Base-by-base conservation (phyloP, 2,113 vertebrate genomes). In the Pseudolaguvia tuberculata region DNA sequence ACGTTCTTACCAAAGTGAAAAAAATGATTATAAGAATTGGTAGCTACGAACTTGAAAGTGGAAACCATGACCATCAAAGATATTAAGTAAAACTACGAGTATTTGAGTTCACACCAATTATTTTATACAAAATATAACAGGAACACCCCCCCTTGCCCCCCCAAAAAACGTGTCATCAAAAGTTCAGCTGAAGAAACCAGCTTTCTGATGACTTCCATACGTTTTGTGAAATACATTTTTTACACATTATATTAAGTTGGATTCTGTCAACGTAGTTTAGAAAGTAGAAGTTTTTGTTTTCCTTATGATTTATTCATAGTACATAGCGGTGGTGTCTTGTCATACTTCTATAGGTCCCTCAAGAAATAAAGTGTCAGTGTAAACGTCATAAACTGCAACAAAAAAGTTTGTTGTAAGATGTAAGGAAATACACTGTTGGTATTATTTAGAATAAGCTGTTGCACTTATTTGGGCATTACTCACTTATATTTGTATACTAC, bases 291-390 rank as follows among this genome's bases (percentile, higher is more conserved):
- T 84, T 82, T 80, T 80, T 78, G 75, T 86, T 83, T 73, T 59
- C 56, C 13, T n/a, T 57, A 89, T 89, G 88, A 87, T 88, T 89
- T 91, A 91, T 91, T 91, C 88, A 90, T 90, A 70, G 75, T 79
- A 57, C 82, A 80, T 79, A 72, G 83, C 78, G 84, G 82, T 86
- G 86, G 87, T 87, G 77, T 73, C 84, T 79, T 87, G 90, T 88
- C 87, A 83, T 84, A 86, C 78, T 76, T 82, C 83, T 79, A 87
- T 81, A 72, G 84, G 79, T 87, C 85, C 81, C 79, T 85, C 83
- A 85, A 85, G 79, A 88, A 88, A 87, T 78, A 72, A 68, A 84
- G 82, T 77, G 74, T 81, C 66, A 83, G 82, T 56, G 65, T 63
- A 63, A 63, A 80, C 75, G 52, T 79, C 47, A 31, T 77, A 51